phyloP scores from a whole-genome alignment of 1,140 invertebrate genomes.

The Choristoneura fumiferana region DNA sequence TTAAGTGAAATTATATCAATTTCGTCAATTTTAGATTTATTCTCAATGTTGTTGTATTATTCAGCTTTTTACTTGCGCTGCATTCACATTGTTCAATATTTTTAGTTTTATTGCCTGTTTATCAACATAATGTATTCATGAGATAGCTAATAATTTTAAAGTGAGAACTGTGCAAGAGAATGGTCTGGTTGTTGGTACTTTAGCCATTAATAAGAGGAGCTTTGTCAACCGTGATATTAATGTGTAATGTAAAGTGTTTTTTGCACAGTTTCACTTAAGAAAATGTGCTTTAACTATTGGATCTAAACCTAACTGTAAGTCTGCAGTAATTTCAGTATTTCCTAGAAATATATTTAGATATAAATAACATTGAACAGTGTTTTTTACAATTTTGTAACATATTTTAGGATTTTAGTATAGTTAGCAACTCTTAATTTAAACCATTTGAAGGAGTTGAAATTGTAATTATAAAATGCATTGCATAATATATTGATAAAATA shows the following conservation, averaged over 20 bases:
- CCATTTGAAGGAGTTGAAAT: constrained; percentile 33
- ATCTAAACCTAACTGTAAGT: constrained; percentile 50
- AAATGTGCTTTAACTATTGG: constrained; percentile 46
- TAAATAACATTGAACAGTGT: constrained; percentile 55
- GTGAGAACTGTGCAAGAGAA: constrained; percentile 64
- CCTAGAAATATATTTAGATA: constrained; percentile 67
- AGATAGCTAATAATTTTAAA: constrained; percentile 44
- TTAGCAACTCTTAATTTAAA: constrained; percentile 68
- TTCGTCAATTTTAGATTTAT: constrained; percentile 76
- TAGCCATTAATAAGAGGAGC: constrained; percentile 46
- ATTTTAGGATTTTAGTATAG: constrained; percentile 56
- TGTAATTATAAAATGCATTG: constrained; percentile 35
- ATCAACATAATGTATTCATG: constrained; percentile 25
- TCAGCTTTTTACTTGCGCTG: constrained; percentile 46
- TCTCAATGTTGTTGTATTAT: constrained; percentile 57
- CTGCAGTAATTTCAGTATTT: constrained; percentile 67
- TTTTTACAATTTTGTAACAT: constrained; percentile 72
- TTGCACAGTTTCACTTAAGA: constrained; percentile 64
- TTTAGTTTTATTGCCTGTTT: constrained; percentile 32
- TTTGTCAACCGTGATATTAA: constrained; percentile 63
- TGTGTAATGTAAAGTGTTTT: constrained; percentile 48
- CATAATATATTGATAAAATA: constrained; percentile 29
- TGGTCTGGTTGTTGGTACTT: constrained; percentile 39
- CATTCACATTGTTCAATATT: constrained; percentile 23
- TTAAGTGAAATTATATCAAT: constrained; percentile 76